Conservation (phyloP, 2,797 vertebrate genomes). For the Microchirus variegatus region DNA sequence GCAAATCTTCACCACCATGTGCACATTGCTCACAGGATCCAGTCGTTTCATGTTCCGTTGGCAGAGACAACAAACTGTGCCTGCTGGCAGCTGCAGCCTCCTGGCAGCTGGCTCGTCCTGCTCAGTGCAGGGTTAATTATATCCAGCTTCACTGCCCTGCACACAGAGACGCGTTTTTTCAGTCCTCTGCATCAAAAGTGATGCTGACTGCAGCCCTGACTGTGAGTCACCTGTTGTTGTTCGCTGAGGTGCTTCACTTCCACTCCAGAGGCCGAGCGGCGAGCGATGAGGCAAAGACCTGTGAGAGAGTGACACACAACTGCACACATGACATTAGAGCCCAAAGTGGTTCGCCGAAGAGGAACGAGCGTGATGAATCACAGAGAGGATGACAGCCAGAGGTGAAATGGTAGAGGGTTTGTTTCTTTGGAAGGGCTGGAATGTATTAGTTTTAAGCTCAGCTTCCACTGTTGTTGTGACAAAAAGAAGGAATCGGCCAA, state of each 20-base stretch:
- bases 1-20: slow-evolving; percentile 10
- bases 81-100: slow-evolving; percentile 42
- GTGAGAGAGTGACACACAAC: slow-evolving; percentile 63
- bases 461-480: slow-evolving; percentile 7
- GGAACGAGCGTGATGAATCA: slow-evolving; percentile 57
- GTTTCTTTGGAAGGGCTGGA: slow-evolving; percentile 28
- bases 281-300: slow-evolving; percentile 54
- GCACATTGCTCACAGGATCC: slow-evolving; percentile 9
- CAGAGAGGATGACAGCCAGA: slow-evolving; percentile 5
- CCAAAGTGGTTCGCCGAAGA: slow-evolving; percentile 40
- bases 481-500: slow-evolving; percentile 9
- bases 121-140: slow-evolving; percentile 57
- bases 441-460: slow-evolving; percentile 24
- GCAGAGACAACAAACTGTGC: slow-evolving; percentile 31
- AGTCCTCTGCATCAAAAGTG: slow-evolving; percentile 26
- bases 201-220: slow-evolving; percentile 56
- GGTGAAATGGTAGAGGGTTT: slow-evolving; percentile 7
- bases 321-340: slow-evolving; percentile 54
- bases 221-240: slow-evolving; percentile 61
- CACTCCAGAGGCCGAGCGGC: slow-evolving; percentile 23
- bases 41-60: slow-evolving; percentile 46
- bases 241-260: slow-evolving; percentile 45
- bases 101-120: slow-evolving; percentile 32
- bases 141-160: slow-evolving; percentile 36
- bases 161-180: slow-evolving; percentile 42